phyloP scores from a whole-genome alignment of 2,797 vertebrate species.

The Ceryle rudis region DNA sequence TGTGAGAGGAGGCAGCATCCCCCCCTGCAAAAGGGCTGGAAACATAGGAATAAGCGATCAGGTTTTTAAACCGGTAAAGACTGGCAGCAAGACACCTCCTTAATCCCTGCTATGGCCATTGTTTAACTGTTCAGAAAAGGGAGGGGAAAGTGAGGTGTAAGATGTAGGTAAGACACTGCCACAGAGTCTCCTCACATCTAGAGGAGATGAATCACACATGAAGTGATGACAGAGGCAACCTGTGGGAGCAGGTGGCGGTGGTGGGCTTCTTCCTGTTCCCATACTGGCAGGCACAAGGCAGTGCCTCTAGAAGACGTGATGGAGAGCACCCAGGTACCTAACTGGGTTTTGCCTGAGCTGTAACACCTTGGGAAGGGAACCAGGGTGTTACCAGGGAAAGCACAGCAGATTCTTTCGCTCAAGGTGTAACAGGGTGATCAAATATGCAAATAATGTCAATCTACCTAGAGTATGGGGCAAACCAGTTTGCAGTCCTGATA shows the following conservation, averaged over 20 bases:
- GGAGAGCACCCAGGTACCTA: not conserved
- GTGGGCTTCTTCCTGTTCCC: not conserved
- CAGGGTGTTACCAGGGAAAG: not conserved
- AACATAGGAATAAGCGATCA: not conserved
- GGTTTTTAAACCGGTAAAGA: not conserved
- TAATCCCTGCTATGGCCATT: not conserved
- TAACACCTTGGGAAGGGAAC: not conserved
- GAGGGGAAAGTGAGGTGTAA: not conserved
- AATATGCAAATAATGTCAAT: not conserved
- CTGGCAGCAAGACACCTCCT: not conserved
- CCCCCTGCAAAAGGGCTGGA: not conserved
- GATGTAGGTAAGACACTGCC: not conserved
- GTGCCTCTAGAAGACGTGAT: not conserved
- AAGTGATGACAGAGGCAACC: not conserved
- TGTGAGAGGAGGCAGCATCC: not conserved
- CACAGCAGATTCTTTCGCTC: not conserved
- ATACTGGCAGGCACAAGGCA: not conserved
- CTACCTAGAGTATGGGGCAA: not conserved
- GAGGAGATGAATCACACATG: not conserved
- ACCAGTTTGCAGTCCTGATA: not conserved
- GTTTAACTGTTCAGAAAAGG: not conserved
- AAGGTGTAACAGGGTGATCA: not conserved
- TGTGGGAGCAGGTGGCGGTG: accelerated
- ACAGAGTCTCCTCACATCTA: not conserved
- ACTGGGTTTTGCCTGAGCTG: not conserved